A percentile compares a stretch with the other conserved stretches of the same genome.
phyloP scores from a whole-genome alignment of 2,888 invertebrate genomes.

The Unio delphinus region DNA sequence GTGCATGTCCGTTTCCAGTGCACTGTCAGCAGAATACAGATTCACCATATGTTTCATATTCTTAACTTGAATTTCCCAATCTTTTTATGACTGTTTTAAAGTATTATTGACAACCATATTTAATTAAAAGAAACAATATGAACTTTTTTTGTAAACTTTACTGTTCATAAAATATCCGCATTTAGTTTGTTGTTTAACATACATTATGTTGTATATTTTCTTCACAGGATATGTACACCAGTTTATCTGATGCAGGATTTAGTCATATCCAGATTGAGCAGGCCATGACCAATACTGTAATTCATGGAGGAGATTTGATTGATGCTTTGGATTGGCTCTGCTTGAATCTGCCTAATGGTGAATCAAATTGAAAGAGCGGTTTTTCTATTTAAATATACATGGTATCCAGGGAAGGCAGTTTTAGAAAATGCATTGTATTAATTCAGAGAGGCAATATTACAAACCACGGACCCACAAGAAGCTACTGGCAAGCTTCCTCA shows the following conservation, averaged over 20 bases:
- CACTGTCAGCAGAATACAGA: no score
- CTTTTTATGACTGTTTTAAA: background rate
- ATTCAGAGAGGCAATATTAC: no score
- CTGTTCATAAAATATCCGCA: background rate
- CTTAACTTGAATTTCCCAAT: no score
- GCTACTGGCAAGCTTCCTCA: no score
- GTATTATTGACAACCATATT: background rate
- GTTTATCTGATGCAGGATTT: constrained; percentile 62
- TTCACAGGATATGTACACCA: constrained; percentile 65
- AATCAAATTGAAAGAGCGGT: background rate
- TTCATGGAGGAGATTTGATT: constrained; percentile 66
- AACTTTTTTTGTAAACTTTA: background rate
- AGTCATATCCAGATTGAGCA: constrained; percentile 63
- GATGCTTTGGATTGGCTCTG: constrained; percentile 70
- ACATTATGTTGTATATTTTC: background rate
- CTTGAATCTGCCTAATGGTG: constrained; percentile 66
- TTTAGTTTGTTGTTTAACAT: background rate
- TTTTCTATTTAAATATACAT: no score
- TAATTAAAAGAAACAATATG: background rate
- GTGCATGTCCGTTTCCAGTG: no score
- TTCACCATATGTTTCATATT: no score
- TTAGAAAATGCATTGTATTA: no score
- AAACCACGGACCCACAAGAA: no score
- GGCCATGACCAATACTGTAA: constrained; percentile 62
- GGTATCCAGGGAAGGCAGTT: no score